Evolutionary conservation across 1,140 invertebrate genomes (phyloP), one percentile per base, ranked within the genome.

Genomic region (Pseudachorutes palmiensis): DNA sequence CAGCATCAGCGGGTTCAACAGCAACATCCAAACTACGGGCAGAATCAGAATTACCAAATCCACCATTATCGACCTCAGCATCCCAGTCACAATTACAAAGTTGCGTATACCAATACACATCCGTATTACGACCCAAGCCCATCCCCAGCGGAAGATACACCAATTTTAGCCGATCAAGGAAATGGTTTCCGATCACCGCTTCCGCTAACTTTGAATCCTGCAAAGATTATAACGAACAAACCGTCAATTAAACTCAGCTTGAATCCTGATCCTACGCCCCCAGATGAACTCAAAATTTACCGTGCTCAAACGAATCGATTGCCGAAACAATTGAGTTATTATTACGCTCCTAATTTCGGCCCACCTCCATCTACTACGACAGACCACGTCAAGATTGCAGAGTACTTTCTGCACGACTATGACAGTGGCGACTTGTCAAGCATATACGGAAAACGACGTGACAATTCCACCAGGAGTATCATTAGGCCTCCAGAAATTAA

Each of bases 71-170:
- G 58, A 51, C 41, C 5, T 33, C 66, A 73, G 19, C 67, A 73
- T 64, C 57, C 64, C 24, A 69, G 70, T 66, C 69, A 73, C 48
- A 71, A 71, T 67, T 71, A 73, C 65, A 55, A 73, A 29, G 72
- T 36, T n/a, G 61, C 69, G 2, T 73, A 71, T 58, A 71, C 67
- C 55, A 62, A 66, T 58, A 26, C 51, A 24, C 9, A 31, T 19
- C 60, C 41, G 5, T 12, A 22, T 12, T 55, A 29, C 2, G 16
- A 49, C 60, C 24, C 61, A 32, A 41, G 36, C 51, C 2, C 33
- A 51, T 28, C 65, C n/a, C n/a, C n/a, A n/a, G n/a, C n/a, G n/a
- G n/a, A n/a, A n/a, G n/a, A n/a, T n/a, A n/a, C n/a, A n/a, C n/a
- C n/a, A n/a, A n/a, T n/a, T n/a, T n/a, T n/a, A n/a, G 45, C 19